phyloP scores from a whole-genome alignment of 2,888 invertebrate genomes.

The Nesidiocoris tenuis region DNA sequence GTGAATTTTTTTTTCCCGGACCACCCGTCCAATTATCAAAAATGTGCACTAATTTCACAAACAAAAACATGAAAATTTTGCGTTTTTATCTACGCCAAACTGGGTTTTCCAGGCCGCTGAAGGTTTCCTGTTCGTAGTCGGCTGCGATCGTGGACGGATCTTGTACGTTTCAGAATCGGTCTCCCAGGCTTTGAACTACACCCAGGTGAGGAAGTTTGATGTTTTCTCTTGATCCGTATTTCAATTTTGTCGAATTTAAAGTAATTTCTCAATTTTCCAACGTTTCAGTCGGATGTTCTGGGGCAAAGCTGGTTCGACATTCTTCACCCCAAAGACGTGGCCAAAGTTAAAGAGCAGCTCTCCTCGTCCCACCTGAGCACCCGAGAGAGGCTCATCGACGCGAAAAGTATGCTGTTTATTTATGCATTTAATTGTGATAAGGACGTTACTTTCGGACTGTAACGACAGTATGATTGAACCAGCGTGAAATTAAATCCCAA shows the following conservation, averaged over 20 bases:
- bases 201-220: constrained; percentile 66
- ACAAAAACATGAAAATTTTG: too few relatives aligned
- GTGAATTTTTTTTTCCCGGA: too few relatives aligned
- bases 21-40: too few relatives aligned
- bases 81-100: too few relatives aligned
- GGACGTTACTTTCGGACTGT: too few relatives aligned
- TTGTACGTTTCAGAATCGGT: constrained; percentile 89
- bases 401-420: constrained; percentile 67
- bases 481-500: too few relatives aligned
- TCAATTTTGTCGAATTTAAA: too few relatives aligned
- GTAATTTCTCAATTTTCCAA: too few relatives aligned
- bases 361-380: constrained; percentile 87
- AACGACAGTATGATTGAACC: too few relatives aligned
- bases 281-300: constrained; percentile 74
- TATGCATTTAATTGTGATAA: too few relatives aligned
- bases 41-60: too few relatives aligned
- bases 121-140: constrained; percentile 87
- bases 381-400: constrained; percentile 84
- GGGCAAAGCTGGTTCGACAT: constrained; percentile 94
- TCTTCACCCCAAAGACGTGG: constrained; percentile 90
- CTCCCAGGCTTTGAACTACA: constrained; percentile 74
- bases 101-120: constrained; percentile 82
- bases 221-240: too few relatives aligned
- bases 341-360: constrained; percentile 91
- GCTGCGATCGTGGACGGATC: constrained; percentile 87